These are phyloP conservation scores for Phalera bucephala DNA, from an alignment of 2,888 invertebrate species.

Conservation along the genomic window DNA sequence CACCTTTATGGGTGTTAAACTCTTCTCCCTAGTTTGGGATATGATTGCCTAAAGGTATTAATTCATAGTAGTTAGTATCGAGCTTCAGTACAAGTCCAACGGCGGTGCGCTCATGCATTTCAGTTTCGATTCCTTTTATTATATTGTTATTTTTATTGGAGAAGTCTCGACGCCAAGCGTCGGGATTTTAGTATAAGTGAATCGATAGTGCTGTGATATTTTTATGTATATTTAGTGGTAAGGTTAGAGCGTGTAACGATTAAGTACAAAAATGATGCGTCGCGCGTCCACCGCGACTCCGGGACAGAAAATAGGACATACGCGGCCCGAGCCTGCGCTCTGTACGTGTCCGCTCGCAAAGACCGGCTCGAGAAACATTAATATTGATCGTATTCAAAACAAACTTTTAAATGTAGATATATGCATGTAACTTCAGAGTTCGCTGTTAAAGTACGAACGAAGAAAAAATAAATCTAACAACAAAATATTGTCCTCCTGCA, in stretches of 20 bases:
- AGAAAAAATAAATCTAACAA: too few species aligned
- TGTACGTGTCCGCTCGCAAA: not conserved
- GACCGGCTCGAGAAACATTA: too few species aligned
- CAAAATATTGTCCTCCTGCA: too few species aligned
- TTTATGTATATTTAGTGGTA: slow-evolving; percentile 79
- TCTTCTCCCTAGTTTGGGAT: too few species aligned
- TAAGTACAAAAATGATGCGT: slow-evolving; percentile 73
- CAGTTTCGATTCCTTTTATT: slow-evolving; percentile 71
- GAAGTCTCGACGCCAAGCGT: slow-evolving; percentile 68
- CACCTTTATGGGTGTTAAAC: too few species aligned
- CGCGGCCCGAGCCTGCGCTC: slow-evolving; percentile 15
- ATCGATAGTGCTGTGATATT: slow-evolving; percentile 84
- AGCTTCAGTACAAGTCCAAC: slow-evolving; percentile 33
- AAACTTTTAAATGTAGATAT: too few species aligned
- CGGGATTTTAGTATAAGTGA: slow-evolving; percentile 75
- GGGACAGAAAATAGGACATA: slow-evolving; percentile 14
- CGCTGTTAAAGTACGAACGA: too few species aligned
- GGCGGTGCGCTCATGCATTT: slow-evolving; percentile 64
- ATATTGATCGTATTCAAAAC: too few species aligned
- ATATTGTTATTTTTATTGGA: slow-evolving; percentile 50
- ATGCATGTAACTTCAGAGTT: too few species aligned
- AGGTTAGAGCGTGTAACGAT: slow-evolving; percentile 66
- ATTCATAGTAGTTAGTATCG: too few species aligned
- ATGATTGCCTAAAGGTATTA: too few species aligned
- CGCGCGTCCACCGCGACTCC: slow-evolving; percentile 29